These are phyloP conservation scores for Cavia aperea DNA, from an alignment of 2,113 vertebrate genomes.

Conservation along the genomic window DNA sequence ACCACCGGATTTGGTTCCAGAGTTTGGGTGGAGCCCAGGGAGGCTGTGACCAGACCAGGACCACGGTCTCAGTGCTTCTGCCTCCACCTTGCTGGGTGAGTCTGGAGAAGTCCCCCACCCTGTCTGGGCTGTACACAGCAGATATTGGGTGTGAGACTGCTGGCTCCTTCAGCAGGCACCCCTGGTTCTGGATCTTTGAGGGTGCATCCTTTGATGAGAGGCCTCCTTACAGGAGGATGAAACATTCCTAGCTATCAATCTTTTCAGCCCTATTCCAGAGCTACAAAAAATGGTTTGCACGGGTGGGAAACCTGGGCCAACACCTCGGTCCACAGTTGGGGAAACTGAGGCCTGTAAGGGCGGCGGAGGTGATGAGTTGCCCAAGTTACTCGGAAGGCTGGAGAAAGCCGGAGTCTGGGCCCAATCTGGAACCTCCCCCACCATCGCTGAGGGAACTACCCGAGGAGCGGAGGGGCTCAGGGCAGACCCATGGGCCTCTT, in stretches of 20 bases:
- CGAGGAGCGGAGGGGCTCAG: background rate
- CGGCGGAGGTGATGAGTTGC: background rate
- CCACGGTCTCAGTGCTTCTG: background rate
- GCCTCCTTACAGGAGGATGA: background rate
- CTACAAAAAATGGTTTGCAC: background rate
- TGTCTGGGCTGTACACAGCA: background rate
- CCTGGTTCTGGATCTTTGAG: background rate
- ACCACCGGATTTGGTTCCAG: background rate
- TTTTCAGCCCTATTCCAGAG: background rate
- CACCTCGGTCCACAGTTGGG: background rate
- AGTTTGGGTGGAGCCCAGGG: background rate
- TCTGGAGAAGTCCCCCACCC: background rate
- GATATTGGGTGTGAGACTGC: background rate
- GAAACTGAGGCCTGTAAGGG: slow-evolving; percentile 34
- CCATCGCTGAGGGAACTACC: background rate
- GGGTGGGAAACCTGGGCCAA: background rate
- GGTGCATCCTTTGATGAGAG: background rate
- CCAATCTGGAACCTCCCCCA: background rate
- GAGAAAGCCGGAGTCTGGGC: background rate
- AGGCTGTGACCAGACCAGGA: background rate
- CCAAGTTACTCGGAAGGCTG: background rate
- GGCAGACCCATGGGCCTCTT: slow-evolving; percentile 49
- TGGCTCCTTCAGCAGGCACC: background rate
- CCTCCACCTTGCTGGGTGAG: background rate
- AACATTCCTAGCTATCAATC: background rate